Evolutionary conservation across 2,113 vertebrate genomes (phyloP).

Genomic region (Garra rufa): DNA sequence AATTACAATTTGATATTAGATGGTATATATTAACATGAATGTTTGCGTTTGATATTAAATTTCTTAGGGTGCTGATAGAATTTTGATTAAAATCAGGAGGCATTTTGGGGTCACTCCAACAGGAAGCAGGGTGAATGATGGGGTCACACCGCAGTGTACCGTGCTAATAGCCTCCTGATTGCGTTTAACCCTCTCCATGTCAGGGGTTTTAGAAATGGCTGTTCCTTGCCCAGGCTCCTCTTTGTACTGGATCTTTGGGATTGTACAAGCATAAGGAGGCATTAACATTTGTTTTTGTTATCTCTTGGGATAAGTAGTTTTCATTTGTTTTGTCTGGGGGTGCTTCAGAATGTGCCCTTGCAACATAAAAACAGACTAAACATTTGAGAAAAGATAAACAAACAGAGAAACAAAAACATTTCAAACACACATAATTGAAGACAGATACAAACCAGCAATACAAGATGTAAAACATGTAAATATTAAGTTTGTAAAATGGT

Average conservation of each 20-base stretch:
- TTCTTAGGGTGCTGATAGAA: neutral
- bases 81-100: constrained; percentile 28
- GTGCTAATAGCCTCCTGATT: constrained; percentile 94
- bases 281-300: constrained; percentile 48
- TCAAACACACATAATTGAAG: constrained; percentile 16
- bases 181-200: constrained; percentile 96
- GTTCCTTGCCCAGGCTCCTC: constrained; percentile 90
- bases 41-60: neutral
- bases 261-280: constrained; percentile 62
- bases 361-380: constrained; percentile 36
- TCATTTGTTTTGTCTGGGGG: constrained; percentile 20
- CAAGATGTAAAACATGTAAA: constrained; percentile 10
- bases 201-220: constrained; percentile 91
- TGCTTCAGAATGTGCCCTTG: neutral
- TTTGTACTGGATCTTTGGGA: constrained; percentile 91
- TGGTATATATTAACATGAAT: neutral
- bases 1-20: neutral
- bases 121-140: constrained; percentile 35
- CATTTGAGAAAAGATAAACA: constrained; percentile 41
- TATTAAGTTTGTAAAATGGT: constrained; percentile 44
- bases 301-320: constrained; percentile 8
- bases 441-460: neutral
- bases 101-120: constrained; percentile 7
- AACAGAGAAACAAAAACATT: constrained; percentile 27
- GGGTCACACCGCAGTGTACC: constrained; percentile 79